Percentiles rank a stretch among this genome's conserved stretches.
Conservation (phyloP, 2,797 vertebrate species). For the Myripristis murdjan region DNA sequence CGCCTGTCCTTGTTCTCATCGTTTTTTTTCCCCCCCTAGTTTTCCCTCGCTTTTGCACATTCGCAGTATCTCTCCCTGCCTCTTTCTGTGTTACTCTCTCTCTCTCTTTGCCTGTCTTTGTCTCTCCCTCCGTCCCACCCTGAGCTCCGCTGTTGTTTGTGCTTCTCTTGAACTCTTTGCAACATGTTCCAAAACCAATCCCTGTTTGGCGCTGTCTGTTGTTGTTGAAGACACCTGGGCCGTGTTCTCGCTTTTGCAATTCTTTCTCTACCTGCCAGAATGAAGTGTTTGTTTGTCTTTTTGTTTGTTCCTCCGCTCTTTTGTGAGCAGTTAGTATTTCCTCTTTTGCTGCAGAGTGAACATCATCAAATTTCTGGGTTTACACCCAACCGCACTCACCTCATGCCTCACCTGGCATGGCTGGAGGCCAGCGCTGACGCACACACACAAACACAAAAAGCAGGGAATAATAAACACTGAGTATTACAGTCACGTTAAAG, state of each 20-base stretch:
- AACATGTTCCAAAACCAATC: slow-evolving; percentile 67
- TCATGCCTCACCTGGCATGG: slow-evolving; percentile 72
- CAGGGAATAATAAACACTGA: slow-evolving; percentile 36
- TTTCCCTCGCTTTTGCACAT: slow-evolving; percentile 17
- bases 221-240: slow-evolving; percentile 71
- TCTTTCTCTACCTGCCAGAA: slow-evolving; percentile 68
- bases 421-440: slow-evolving; percentile 47
- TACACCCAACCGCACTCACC: slow-evolving; percentile 64
- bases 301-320: slow-evolving; percentile 71
- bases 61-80: slow-evolving; percentile 24
- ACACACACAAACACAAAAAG: slow-evolving; percentile 50
- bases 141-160: slow-evolving; percentile 62
- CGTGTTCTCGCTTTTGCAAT: slow-evolving; percentile 59
- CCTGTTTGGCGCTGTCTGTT: slow-evolving; percentile 54
- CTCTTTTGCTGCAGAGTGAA: slow-evolving; percentile 56
- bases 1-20: slow-evolving; percentile 19
- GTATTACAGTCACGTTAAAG: too few relatives aligned
- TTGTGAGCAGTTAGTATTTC: slow-evolving; percentile 73
- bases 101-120: slow-evolving; percentile 29
- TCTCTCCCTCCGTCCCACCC: slow-evolving; percentile 40
- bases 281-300: slow-evolving; percentile 73
- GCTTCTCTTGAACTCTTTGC: slow-evolving; percentile 65
- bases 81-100: slow-evolving; percentile 23
- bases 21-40: slow-evolving; percentile 2
- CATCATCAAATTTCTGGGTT: slow-evolving; percentile 79